A percentile compares a stretch with the other conserved stretches of the same genome.
These are phyloP conservation scores for Varanus komodoensis DNA, from an alignment of 2,113 vertebrate genomes.

Conservation along the genomic window DNA sequence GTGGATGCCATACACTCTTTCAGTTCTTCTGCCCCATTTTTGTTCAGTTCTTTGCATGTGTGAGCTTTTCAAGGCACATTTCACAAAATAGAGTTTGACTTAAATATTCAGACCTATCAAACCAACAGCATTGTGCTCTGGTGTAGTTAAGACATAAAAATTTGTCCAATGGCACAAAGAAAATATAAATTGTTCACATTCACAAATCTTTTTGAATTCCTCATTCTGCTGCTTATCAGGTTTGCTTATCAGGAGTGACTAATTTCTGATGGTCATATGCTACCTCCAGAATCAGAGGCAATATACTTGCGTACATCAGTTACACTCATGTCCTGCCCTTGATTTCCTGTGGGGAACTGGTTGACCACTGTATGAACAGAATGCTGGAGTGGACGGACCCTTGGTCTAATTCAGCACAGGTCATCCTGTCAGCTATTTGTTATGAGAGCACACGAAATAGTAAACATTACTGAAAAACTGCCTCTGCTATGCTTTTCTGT, in stretches of 20 bases:
- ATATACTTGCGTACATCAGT: too few relatives aligned
- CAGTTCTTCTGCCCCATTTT: not conserved
- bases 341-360: too few relatives aligned
- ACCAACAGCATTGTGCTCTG: not conserved
- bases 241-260: not conserved
- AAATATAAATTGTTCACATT: not conserved
- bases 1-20: not conserved
- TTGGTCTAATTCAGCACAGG: not conserved
- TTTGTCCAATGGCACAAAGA: not conserved
- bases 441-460: not conserved
- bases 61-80: not conserved
- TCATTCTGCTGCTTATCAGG: slow-evolving; percentile 1
- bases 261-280: too few relatives aligned
- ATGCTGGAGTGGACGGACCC: too few relatives aligned
- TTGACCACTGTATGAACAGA: too few relatives aligned
- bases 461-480: not conserved
- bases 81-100: not conserved
- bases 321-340: too few relatives aligned
- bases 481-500: not conserved
- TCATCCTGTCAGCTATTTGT: not conserved
- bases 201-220: not conserved
- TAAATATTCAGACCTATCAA: not conserved
- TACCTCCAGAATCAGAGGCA: too few relatives aligned
- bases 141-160: not conserved
- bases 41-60: not conserved